Conservation (phyloP, 2,113 vertebrate species). For the Halichoerus grypus region DNA sequence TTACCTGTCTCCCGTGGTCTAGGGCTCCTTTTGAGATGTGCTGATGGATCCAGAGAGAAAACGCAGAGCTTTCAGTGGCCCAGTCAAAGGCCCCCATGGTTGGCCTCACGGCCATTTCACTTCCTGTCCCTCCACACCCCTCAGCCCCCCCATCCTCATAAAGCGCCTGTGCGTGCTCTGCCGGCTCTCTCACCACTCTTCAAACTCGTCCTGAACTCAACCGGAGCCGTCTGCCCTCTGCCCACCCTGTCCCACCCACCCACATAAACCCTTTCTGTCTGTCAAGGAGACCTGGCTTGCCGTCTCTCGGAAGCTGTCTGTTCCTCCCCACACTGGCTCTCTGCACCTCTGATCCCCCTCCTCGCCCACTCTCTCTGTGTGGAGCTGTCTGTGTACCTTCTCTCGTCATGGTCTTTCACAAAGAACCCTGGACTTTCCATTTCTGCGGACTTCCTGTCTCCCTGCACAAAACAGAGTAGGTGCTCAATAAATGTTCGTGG, state of each 20-base stretch:
- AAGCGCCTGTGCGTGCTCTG: rapidly evolving
- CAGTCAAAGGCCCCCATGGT: not conserved
- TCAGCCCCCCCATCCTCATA: not conserved
- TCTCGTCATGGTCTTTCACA: not conserved
- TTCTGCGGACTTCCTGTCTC: not conserved
- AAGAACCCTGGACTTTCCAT: not conserved
- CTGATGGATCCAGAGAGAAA: not conserved
- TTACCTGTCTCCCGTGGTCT: not conserved
- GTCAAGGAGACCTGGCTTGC: not conserved
- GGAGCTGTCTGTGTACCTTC: not conserved
- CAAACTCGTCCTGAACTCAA: not conserved
- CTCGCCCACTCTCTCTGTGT: not conserved
- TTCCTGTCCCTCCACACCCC: not conserved
- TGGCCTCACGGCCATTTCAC: not conserved
- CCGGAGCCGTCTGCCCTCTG: not conserved
- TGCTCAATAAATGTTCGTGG: not conserved
- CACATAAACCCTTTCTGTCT: not conserved
- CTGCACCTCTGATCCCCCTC: not conserved
- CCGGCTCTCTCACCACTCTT: not conserved
- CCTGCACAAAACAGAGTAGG: not conserved
- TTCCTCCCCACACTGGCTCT: not conserved
- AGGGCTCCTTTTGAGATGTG: not conserved
- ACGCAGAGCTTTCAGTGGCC: not conserved
- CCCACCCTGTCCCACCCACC: not conserved
- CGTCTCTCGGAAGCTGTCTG: not conserved